Evolutionary conservation across 2,888 invertebrate species (phyloP), one percentile per base, ranked within the genome.

Genomic region (Ornithoptera priamus): DNA sequence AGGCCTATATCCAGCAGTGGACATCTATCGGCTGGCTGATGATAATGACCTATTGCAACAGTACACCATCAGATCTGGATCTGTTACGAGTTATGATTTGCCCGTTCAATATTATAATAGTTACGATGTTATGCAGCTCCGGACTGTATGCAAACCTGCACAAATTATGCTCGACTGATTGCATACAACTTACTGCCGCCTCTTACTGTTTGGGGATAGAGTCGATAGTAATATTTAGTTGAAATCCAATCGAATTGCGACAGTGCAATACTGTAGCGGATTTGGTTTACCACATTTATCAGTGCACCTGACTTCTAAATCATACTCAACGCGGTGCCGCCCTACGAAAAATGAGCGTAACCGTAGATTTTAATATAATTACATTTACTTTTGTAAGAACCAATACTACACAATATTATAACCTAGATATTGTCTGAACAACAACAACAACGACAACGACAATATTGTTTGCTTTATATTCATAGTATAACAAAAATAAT

Each of bases 211-310:
- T 39, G 3, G 8, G 0, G 0, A 22, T 65, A 65, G 42, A 17
- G 42, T 58, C 30, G 22, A n/a, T n/a, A 42, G 24, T 56, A 22
- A 58, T 42, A 20, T 58, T 20, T 8, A 30, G 10, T 22, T 58
- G 1, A 22, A 58, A 58, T 39, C 39, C 10, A 39, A 1, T 39
- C 10, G 36, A 59, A 65, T 65, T 65, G 58, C 42, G 59, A 59
- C 42, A 59, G 46, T 30, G 36, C 60, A 60, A 50, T 60, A 66
- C n/a, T 50, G 17, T 66, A 66, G 30, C 18, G 36, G 46, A 66
- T 60, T 59, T 42, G 12, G 46, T 59, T 65, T 20, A 36, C 17
- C 58, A 39, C 59, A 66, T 66, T 66, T 66, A 50, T 60, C 65
- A 50, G 30, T 65, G 20, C n/a, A 56, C 39, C 39, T 22, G 57